Evolutionary conservation across 2,888 invertebrate genomes (phyloP).

Genomic region (Hipparchia sbordonii): DNA sequence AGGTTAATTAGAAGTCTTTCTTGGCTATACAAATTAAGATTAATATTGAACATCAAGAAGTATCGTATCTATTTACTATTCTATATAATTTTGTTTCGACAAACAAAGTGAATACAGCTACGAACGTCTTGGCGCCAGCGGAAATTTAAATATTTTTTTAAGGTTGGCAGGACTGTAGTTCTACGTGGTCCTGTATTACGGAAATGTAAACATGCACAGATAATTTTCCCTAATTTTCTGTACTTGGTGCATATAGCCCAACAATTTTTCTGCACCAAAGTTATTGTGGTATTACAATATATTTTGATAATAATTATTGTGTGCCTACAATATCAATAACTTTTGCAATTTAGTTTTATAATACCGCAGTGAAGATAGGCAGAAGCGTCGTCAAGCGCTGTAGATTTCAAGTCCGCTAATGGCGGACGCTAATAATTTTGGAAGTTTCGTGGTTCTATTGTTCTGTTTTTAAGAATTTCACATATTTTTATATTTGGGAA

Average conservation of each 20-base stretch:
- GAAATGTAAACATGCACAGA: constrained; percentile 79
- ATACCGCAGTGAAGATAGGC: constrained; percentile 79
- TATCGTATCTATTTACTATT: too few relatives aligned
- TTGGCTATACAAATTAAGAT: too few relatives aligned
- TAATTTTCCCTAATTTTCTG: constrained; percentile 57
- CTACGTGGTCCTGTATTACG: constrained; percentile 73
- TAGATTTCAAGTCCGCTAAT: constrained; percentile 80
- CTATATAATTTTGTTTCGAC: too few relatives aligned
- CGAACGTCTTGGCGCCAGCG: constrained; percentile 57
- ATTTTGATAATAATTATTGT: constrained; percentile 32
- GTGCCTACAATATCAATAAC: constrained; percentile 37
- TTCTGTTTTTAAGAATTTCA: constrained; percentile 73
- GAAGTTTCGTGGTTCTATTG: constrained; percentile 82
- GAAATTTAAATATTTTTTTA: constrained; percentile 58
- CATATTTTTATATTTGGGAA: constrained; percentile 61
- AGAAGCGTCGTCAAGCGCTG: constrained; percentile 79
- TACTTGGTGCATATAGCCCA: constrained; percentile 46
- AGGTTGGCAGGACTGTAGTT: constrained; percentile 70
- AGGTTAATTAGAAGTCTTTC: too few relatives aligned
- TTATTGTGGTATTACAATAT: constrained; percentile 38
- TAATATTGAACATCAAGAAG: too few relatives aligned
- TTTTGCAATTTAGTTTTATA: constrained; percentile 62
- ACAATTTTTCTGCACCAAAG: constrained; percentile 41
- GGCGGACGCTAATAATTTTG: constrained; percentile 83
- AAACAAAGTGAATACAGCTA: constrained; percentile 31